Evolutionary conservation across 2,113 vertebrate species (phyloP).

Genomic region (Campylomormyrus numenius): DNA sequence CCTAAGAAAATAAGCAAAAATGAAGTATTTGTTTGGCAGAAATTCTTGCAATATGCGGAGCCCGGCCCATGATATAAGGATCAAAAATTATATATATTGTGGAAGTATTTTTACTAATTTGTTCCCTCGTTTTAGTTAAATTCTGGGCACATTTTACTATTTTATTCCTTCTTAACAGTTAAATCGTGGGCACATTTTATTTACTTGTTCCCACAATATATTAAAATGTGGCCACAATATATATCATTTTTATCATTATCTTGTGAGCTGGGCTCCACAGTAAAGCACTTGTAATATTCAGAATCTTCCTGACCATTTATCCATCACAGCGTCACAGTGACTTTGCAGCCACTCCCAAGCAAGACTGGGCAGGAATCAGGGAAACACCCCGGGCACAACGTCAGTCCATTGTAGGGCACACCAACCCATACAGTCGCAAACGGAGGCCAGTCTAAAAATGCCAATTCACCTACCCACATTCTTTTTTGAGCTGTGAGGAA

Average conservation of each 20-base stretch:
- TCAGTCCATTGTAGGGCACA: not conserved
- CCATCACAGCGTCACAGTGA: not conserved
- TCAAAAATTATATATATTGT: not conserved
- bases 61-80: not conserved
- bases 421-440: not conserved
- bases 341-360: not conserved
- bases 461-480: not conserved
- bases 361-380: not conserved
- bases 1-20: not conserved
- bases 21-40: not conserved
- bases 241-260: not conserved
- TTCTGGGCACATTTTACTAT: not conserved
- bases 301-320: not conserved
- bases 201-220: not conserved
- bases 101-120: not conserved
- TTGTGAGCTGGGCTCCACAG: not conserved
- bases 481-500: not conserved
- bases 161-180: not conserved
- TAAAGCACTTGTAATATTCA: not conserved
- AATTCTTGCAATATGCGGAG: not conserved
- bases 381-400: not conserved
- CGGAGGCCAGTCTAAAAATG: not conserved
- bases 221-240: not conserved
- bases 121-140: not conserved
- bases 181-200: not conserved